phyloP scores from a whole-genome alignment of 2,797 vertebrate species.

The Champsocephalus esox region DNA sequence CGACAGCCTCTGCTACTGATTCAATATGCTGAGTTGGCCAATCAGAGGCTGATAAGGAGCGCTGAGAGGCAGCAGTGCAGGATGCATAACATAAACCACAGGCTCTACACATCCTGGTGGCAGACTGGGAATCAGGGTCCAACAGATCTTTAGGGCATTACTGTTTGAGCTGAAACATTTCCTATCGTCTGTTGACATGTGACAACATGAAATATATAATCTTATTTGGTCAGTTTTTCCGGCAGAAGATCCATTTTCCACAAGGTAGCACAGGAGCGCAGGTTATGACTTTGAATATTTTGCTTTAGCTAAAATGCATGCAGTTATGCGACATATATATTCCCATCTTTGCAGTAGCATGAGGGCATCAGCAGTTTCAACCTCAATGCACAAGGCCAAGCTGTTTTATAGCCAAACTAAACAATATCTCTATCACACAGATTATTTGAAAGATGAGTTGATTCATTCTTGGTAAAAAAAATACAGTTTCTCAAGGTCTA shows the following conservation, averaged over 20 bases:
- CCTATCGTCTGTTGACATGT: slow-evolving; percentile 2
- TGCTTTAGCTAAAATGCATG: not conserved
- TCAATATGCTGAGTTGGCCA: not conserved
- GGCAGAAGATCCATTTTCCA: not conserved
- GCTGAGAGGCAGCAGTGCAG: not conserved
- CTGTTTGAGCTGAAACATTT: not conserved
- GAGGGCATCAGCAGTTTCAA: not conserved
- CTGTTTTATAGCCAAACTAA: not conserved
- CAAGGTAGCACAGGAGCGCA: not conserved
- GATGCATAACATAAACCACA: not conserved
- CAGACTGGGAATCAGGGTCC: not conserved
- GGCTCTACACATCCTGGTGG: not conserved
- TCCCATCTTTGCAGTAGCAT: not conserved
- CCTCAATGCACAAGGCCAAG: too few species aligned
- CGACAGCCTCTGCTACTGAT: not conserved
- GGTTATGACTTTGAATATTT: not conserved
- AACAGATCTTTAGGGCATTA: not conserved
- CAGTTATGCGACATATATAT: not conserved
- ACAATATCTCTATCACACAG: not conserved
- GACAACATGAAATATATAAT: not conserved
- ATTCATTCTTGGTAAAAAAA: too few species aligned
- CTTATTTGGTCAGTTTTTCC: not conserved
- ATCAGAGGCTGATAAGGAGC: slow-evolving; percentile 9
- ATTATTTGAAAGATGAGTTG: too few species aligned
- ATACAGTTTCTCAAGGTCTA: too few species aligned